phyloP scores from a whole-genome alignment of 2,113 vertebrate genomes.

The Leucoraja erinaceus region DNA sequence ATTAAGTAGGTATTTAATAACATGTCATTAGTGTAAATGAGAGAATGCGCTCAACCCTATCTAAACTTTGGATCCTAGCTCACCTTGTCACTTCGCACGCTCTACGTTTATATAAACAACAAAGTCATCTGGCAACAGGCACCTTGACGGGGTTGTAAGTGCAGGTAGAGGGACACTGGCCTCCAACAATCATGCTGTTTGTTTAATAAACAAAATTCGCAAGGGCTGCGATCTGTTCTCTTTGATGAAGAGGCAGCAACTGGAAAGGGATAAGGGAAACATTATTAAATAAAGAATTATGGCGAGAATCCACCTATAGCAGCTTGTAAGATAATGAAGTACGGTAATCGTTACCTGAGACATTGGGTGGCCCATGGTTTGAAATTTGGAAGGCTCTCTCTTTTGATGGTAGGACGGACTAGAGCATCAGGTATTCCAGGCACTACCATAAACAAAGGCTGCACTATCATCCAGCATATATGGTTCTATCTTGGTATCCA shows the following conservation, averaged over 20 bases:
- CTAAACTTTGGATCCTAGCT: constrained; percentile 3
- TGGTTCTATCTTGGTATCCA: not conserved
- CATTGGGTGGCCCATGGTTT: not conserved
- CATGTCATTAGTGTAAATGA: constrained; percentile 28
- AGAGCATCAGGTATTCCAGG: not conserved
- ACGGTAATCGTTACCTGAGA: not conserved
- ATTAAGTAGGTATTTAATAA: constrained; percentile 27
- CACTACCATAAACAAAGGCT: not conserved
- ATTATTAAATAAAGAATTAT: not conserved
- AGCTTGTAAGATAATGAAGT: not conserved
- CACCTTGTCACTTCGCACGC: not conserved
- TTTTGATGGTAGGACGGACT: not conserved
- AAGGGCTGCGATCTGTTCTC: not conserved
- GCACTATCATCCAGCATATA: not conserved
- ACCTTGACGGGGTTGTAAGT: not conserved
- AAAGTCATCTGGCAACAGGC: not conserved
- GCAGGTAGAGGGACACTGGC: not conserved
- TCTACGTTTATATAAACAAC: not conserved
- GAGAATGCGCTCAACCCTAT: constrained; percentile 23
- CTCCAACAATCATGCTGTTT: not conserved
- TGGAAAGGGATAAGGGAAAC: not conserved
- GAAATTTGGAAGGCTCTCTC: not conserved
- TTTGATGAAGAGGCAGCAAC: not conserved
- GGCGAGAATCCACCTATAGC: not conserved
- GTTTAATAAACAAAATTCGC: not conserved